These are phyloP conservation scores for Callyntrura sp. DNA, from an alignment of 2,888 invertebrate species.

Conservation along the genomic window DNA sequence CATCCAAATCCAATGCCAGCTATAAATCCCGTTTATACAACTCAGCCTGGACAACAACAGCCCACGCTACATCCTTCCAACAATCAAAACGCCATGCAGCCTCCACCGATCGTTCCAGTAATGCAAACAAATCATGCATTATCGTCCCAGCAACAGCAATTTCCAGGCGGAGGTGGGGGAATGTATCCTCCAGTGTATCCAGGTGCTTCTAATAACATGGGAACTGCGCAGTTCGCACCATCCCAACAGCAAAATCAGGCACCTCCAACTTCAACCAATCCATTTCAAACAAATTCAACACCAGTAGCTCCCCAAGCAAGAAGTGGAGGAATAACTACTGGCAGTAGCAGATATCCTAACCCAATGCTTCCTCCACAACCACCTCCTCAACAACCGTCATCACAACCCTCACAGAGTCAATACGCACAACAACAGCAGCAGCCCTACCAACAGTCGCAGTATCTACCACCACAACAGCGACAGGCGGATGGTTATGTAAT, in stretches of 20 bases:
- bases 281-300: conserved; percentile 48
- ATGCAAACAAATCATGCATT: conserved; percentile 5
- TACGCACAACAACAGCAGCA: conserved; percentile 70
- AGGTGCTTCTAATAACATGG: conserved; percentile 27
- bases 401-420: conserved; percentile 62
- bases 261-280: conserved; percentile 28
- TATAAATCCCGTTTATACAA: conserved; percentile 67
- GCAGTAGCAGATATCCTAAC: conserved; percentile 68
- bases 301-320: background rate
- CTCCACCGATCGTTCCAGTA: conserved; percentile 16
- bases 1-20: conserved; percentile 59
- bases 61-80: background rate
- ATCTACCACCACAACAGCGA: conserved; percentile 45
- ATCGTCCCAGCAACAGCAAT: conserved; percentile 36
- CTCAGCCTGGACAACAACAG: conserved; percentile 42
- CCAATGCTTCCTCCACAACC: conserved; percentile 64
- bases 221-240: conserved; percentile 16
- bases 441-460: conserved; percentile 26
- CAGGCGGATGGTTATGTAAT: conserved; percentile 58
- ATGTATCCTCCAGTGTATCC: conserved; percentile 21
- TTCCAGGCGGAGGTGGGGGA: conserved; percentile 14
- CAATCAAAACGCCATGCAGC: conserved; percentile 49
- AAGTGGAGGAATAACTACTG: conserved; percentile 62
- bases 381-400: conserved; percentile 78
- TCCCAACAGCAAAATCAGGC: conserved; percentile 35